These are phyloP conservation scores for Piaya cayana DNA, from an alignment of 2,113 vertebrate species.

Conservation along the genomic window DNA sequence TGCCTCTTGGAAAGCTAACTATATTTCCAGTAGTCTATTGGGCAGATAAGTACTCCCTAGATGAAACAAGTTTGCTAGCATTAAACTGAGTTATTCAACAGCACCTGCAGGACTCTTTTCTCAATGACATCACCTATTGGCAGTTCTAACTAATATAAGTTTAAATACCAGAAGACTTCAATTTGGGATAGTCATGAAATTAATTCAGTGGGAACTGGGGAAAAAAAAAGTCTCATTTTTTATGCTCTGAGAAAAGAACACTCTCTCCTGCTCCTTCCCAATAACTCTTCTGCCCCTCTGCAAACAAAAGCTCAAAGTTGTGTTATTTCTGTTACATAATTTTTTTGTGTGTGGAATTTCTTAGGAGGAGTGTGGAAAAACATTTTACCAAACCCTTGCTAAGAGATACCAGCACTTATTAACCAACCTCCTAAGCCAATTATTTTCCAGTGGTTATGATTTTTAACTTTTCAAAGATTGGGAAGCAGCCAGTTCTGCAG, in stretches of 20 bases:
- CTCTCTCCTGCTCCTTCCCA: background rate
- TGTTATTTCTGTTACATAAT: background rate
- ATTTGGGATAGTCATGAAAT: background rate
- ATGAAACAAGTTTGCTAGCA: background rate
- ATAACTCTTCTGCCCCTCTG: background rate
- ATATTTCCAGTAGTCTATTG: background rate
- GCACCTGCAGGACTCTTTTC: background rate
- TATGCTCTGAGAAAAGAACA: background rate
- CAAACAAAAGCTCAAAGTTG: background rate
- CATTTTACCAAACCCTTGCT: background rate
- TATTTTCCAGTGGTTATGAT: background rate
- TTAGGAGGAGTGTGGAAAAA: background rate
- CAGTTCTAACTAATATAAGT: background rate
- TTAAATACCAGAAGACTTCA: background rate
- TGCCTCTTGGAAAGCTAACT: background rate
- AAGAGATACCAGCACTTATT: background rate
- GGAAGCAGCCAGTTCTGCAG: background rate
- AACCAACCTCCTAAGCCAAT: background rate
- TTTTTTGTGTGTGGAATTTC: background rate
- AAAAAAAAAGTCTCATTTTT: background rate
- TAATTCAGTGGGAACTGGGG: background rate
- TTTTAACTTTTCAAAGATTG: background rate
- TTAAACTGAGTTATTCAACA: background rate
- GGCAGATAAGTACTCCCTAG: background rate
- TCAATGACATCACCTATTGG: background rate